Percentiles rank a stretch among this genome's conserved stretches.
Conservation (phyloP, 2,888 invertebrate genomes). For the Drosophila cognata region DNA sequence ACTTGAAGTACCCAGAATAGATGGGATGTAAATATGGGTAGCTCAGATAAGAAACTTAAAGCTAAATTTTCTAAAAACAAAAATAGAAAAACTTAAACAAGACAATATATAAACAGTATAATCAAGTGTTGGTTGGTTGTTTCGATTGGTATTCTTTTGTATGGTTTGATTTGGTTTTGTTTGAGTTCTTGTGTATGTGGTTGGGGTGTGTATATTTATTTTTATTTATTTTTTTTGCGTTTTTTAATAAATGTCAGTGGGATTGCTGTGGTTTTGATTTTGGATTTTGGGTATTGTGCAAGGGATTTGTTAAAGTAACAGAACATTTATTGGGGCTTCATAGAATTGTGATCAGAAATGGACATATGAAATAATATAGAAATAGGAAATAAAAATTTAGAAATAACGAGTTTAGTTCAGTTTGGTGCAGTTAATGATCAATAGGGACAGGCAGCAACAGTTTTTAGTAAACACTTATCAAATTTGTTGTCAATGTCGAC, state of each 20-base stretch:
- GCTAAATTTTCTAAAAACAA: slow-evolving; percentile 72
- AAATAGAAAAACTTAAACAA: slow-evolving; percentile 72
- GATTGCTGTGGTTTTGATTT: slow-evolving; percentile 48
- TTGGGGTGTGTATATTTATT: slow-evolving; percentile 32
- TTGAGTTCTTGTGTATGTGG: slow-evolving; percentile 65
- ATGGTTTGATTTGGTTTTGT: slow-evolving; percentile 54
- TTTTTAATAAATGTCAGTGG: slow-evolving; percentile 64
- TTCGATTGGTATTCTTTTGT: slow-evolving; percentile 50
- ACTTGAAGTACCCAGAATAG: slow-evolving; percentile 38
- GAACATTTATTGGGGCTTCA: slow-evolving; percentile 47
- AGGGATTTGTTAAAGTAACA: slow-evolving; percentile 57
- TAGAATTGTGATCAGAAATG: slow-evolving; percentile 43
- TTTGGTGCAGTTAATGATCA: slow-evolving; percentile 68
- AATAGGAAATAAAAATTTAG: slow-evolving; percentile 33
- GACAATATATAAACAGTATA: slow-evolving; percentile 70
- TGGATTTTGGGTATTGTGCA: slow-evolving; percentile 62
- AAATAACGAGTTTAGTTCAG: slow-evolving; percentile 51
- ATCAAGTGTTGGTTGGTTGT: slow-evolving; percentile 54
- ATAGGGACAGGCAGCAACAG: slow-evolving; percentile 41
- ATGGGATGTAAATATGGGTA: slow-evolving; percentile 37
- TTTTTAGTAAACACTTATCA: slow-evolving; percentile 31
- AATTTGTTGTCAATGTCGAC: slow-evolving; percentile 45
- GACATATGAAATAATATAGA: slow-evolving; percentile 40
- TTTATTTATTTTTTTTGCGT: slow-evolving; percentile 10
- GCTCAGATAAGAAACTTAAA: slow-evolving; percentile 64